Base-by-base conservation (phyloP, 2,797 vertebrate species). In the Hydrolagus colliei region DNA sequence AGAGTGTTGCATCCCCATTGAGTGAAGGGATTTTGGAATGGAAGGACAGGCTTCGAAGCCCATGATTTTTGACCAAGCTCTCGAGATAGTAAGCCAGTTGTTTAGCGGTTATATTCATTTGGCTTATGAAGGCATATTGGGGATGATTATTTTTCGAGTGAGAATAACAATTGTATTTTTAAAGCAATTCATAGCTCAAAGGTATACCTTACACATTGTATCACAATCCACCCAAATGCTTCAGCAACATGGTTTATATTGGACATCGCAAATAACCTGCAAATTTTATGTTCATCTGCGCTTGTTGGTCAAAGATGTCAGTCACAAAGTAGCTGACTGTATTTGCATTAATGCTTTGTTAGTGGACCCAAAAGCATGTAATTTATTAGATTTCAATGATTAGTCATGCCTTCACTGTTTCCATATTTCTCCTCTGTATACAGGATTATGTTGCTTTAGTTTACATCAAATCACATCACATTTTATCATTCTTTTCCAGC, bases 281-380 rank as follows among this genome's bases (percentile, higher is more conserved):
- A 41, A 27, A 52, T 71, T 68, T 35, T 18, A 52, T 41, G 32
- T 7, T 18, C 22, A 80, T 2, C 77, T 80, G 62, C 6, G 67
- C 65, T 67, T 80, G 32, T 18, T 84, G 65, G 68, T 65, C 14
- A 80, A 78, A 79, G 59, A 80, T 77, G 75, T 32, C 22, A 67
- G 41, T 68, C 10, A 14, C 65, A 84, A 68, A 41, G 35, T 35
- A 67, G 27, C 27, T 65, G 78, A 63, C 32, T 78, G n/a, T 82
- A 71, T 11, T 84, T 84, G 27, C 79, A 41, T 27, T 65, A 65
- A 80, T 78, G 63, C 62, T 65, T 80, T 80, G 35, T 65, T 68
- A 12, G 16, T 20, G 20, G 68, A 41, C 35, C 20, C 9, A 84
- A 41, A 67, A 6, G 9, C 59, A 84, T 52, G 10, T 8, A 84